A percentile compares a stretch with the other conserved stretches of the same genome.
Conservation (phyloP, 2,888 invertebrate genomes). For the Hymenopus coronatus region DNA sequence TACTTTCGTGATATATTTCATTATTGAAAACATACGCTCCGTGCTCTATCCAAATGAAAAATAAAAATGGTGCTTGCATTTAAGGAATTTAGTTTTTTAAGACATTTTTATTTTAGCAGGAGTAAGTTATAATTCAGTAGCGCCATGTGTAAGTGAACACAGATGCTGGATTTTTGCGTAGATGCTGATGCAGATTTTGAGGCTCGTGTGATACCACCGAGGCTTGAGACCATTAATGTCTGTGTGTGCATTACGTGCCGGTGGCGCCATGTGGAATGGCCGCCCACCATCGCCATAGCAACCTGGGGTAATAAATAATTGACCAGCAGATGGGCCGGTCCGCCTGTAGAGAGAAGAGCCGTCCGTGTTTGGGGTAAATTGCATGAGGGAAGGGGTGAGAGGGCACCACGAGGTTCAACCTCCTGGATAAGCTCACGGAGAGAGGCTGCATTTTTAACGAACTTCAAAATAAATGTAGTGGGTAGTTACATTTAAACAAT, state of each 20-base stretch:
- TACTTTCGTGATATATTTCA: too few species aligned
- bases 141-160: too few species aligned
- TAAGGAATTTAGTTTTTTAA: too few species aligned
- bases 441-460: conserved; percentile 7
- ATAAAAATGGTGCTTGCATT: too few species aligned
- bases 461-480: neutral
- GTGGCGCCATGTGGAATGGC: neutral
- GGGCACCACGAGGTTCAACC: neutral
- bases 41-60: too few species aligned
- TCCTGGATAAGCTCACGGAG: neutral
- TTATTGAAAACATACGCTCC: too few species aligned
- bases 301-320: conserved; percentile 36
- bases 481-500: neutral
- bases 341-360: neutral
- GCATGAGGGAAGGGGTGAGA: neutral
- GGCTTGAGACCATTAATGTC: neutral
- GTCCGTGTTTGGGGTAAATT: neutral
- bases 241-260: neutral
- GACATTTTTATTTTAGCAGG: too few species aligned
- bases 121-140: too few species aligned
- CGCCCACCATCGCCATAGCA: conserved; percentile 13
- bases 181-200: neutral
- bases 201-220: neutral
- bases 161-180: neutral
- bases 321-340: conserved; percentile 33